Conservation (phyloP, 1,140 invertebrate genomes). For the Eurosta solidaginis region DNA sequence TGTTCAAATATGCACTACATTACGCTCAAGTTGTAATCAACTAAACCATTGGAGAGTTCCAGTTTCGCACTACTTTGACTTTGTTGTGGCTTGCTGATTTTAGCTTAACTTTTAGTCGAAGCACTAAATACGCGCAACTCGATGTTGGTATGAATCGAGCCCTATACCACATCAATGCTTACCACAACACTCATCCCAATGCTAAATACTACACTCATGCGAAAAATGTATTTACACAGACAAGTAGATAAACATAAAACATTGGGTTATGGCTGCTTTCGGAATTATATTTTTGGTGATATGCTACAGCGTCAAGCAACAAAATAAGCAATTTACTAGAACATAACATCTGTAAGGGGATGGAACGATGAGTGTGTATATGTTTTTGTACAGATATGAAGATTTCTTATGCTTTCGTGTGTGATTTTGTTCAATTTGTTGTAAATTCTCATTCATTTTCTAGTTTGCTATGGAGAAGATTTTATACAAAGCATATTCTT, state of each 20-base stretch:
- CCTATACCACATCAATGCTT: background rate
- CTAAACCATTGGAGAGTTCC: background rate
- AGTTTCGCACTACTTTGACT: background rate
- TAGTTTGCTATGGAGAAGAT: background rate
- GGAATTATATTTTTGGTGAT: background rate
- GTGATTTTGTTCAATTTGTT: too few species aligned
- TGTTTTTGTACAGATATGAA: too few species aligned
- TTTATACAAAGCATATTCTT: background rate
- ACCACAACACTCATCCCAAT: background rate
- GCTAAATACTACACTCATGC: background rate
- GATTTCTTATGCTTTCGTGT: too few species aligned
- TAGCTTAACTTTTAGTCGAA: background rate
- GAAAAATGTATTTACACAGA: background rate
- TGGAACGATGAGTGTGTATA: too few species aligned
- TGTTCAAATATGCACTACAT: too few species aligned
- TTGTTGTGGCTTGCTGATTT: conserved; percentile 19
- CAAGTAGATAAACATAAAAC: background rate
- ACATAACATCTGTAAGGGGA: too few species aligned
- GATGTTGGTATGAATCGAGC: background rate
- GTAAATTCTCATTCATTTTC: too few species aligned
- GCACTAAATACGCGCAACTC: background rate
- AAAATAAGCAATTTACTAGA: background rate
- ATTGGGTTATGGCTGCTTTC: background rate
- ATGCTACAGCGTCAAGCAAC: background rate
- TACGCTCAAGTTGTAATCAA: conserved; percentile 7